A percentile compares a stretch with the other conserved stretches of the same genome.
These are phyloP conservation scores for Trinectes maculatus DNA, from an alignment of 2,113 vertebrate species.

Conservation along the genomic window DNA sequence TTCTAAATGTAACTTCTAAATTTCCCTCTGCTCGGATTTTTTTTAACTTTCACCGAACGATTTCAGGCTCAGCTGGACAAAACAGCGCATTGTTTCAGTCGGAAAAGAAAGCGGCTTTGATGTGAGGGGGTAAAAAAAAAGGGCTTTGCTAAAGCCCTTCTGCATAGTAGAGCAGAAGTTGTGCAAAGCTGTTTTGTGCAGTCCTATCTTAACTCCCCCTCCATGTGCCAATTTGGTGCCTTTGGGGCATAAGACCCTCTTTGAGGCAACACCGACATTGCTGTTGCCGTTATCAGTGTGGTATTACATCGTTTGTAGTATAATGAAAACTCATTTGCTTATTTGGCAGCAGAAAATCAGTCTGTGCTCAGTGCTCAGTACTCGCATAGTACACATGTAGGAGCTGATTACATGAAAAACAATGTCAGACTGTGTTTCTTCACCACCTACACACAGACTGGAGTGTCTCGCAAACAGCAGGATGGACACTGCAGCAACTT, in stretches of 20 bases:
- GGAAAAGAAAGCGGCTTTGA: constrained; percentile 52
- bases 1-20: constrained; percentile 34
- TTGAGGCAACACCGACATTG: neutral
- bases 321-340: neutral
- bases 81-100: constrained; percentile 34
- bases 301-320: constrained; percentile 8
- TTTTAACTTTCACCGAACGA: constrained; percentile 33
- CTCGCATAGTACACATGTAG: constrained; percentile 20
- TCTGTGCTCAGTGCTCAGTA: neutral
- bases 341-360: neutral
- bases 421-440: constrained; percentile 26
- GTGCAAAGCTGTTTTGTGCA: constrained; percentile 48
- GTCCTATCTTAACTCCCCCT: constrained; percentile 22
- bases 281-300: neutral
- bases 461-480: constrained; percentile 21
- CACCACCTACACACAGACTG: neutral
- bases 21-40: constrained; percentile 40
- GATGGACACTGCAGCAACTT: constrained; percentile 12
- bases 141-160: constrained; percentile 49
- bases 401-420: constrained; percentile 48
- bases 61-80: constrained; percentile 37
- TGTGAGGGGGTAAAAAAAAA: constrained; percentile 4
- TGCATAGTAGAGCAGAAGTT: constrained; percentile 48
- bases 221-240: constrained; percentile 33
- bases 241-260: constrained; percentile 37